Percentiles rank a stretch among this genome's conserved stretches.
phyloP scores from a whole-genome alignment of 2,113 vertebrate genomes.

The Cololabis saira region DNA sequence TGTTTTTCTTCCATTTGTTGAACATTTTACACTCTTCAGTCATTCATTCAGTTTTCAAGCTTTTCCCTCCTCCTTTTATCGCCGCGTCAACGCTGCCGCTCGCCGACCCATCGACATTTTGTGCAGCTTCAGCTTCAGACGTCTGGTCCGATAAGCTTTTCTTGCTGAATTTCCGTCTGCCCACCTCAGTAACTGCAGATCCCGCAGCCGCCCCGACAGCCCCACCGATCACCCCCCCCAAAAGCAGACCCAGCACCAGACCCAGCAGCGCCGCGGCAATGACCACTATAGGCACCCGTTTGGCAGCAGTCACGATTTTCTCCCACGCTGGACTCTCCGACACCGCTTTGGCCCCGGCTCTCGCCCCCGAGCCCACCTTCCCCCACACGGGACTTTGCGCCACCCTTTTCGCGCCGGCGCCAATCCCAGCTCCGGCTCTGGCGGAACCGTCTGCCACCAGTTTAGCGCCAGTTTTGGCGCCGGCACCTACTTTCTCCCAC shows the following conservation, averaged over 20 bases:
- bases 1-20: constrained; percentile 14
- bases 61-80: constrained; percentile 50
- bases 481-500: constrained; percentile 67
- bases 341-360: constrained; percentile 61
- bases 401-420: constrained; percentile 61
- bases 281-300: constrained; percentile 64
- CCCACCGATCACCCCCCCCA: constrained; percentile 75
- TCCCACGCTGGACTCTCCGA: constrained; percentile 72
- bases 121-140: constrained; percentile 5
- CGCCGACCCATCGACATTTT: constrained; percentile 1
- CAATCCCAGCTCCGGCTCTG: constrained; percentile 46
- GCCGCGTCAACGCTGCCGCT: constrained; percentile 15
- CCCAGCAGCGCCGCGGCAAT: constrained; percentile 74
- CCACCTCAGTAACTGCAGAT: constrained; percentile 67
- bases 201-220: constrained; percentile 75
- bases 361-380: constrained; percentile 63
- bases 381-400: constrained; percentile 68
- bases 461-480: constrained; percentile 61
- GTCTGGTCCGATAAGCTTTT: constrained; percentile 28
- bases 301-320: constrained; percentile 43
- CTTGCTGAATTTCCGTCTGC: constrained; percentile 64
- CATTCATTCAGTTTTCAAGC: constrained; percentile 57
- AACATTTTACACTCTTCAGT: background rate
- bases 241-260: constrained; percentile 72
- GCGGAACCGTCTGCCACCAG: constrained; percentile 53